Percentiles rank a stretch among this genome's conserved stretches.
Evolutionary conservation across 2,113 vertebrate genomes (phyloP).

Genomic region (Gadus macrocephalus): DNA sequence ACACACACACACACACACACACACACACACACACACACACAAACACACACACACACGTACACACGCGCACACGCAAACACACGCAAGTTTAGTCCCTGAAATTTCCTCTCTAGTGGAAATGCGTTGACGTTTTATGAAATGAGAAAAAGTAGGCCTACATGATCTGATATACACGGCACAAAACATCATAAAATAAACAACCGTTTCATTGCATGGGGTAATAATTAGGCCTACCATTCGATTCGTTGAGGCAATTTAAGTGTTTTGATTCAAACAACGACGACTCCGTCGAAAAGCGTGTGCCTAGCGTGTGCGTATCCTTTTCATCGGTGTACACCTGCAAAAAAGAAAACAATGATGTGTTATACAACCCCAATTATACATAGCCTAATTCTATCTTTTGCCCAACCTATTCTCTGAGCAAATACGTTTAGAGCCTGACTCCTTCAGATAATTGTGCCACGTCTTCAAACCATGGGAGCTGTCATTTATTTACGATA

Average conservation of each 20-base stretch:
- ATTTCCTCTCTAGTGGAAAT: slow-evolving; percentile 71
- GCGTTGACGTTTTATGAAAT: slow-evolving; percentile 72
- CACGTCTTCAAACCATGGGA: neutral
- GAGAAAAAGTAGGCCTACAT: too few relatives aligned
- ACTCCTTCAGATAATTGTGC: slow-evolving; percentile 35
- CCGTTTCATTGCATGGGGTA: too few relatives aligned
- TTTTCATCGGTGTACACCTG: slow-evolving; percentile 82
- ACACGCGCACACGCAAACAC: neutral
- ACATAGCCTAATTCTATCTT: slow-evolving; percentile 40
- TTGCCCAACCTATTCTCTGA: slow-evolving; percentile 17
- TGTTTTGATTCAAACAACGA: slow-evolving; percentile 70
- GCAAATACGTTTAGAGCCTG: slow-evolving; percentile 2
- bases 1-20: neutral
- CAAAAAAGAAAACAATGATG: slow-evolving; percentile 53
- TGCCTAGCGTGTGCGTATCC: slow-evolving; percentile 64
- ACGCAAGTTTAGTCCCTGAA: slow-evolving; percentile 74
- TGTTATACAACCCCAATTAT: slow-evolving; percentile 61
- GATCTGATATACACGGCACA: too few relatives aligned
- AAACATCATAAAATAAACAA: too few relatives aligned
- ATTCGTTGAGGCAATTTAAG: slow-evolving; percentile 70
- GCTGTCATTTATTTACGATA: neutral
- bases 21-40: neutral
- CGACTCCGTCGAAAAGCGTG: slow-evolving; percentile 49
- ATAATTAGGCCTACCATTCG: slow-evolving; percentile 83
- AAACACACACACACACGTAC: neutral